Evolutionary conservation across 2,888 invertebrate species (phyloP), one percentile per base, ranked within the genome.

Genomic region (Tetramorium bicarinatum): DNA sequence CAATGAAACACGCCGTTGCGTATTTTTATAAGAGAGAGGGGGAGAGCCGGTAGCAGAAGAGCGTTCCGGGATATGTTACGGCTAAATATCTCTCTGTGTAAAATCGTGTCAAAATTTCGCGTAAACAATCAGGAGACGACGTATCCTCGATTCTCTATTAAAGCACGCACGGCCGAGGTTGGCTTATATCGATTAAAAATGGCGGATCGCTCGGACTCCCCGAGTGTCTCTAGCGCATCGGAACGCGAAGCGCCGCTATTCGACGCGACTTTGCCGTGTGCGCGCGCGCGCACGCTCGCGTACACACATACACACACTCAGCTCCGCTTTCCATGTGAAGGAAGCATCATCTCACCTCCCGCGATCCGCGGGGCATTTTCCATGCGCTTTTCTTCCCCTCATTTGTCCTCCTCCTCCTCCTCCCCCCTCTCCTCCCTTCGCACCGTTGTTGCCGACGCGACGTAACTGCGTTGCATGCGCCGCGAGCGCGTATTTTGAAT

Each of bases 221-320:
- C 3, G 86, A 86, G 86, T 83, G 76, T 82, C 49, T 80, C 71
- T 84, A 86, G 85, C 77, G 84, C 85, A 85, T 87, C 64, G 82
- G 62, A 77, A 77, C 75, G 75, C 62, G 84, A 64, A 66, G 38
- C 71, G 85, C 52, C 47, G 62, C 79, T 64, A 71, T 71, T 56
- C 34, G 62, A 49, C 21, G 77, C 79, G 71, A 79, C 66, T 79
- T 15, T 9, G 21, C 29, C 54, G 52, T 9, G 62, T 15, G 18
- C 38, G 38, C 34, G 49, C n/a, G 44, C 9, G 15, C n/a, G 15
- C 47, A 4, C 6, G 34, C 49, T 44, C 29, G 15, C 6, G 25
- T 21, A 18, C 18, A 25, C 25, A 8, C 41, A 29, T 21, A 38
- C 18, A 25, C 25, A 7, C 41, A 38, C 11, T 41, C 41, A 13